phyloP scores from a whole-genome alignment of 2,797 vertebrate species.

The Phataginus tetradactyla region DNA sequence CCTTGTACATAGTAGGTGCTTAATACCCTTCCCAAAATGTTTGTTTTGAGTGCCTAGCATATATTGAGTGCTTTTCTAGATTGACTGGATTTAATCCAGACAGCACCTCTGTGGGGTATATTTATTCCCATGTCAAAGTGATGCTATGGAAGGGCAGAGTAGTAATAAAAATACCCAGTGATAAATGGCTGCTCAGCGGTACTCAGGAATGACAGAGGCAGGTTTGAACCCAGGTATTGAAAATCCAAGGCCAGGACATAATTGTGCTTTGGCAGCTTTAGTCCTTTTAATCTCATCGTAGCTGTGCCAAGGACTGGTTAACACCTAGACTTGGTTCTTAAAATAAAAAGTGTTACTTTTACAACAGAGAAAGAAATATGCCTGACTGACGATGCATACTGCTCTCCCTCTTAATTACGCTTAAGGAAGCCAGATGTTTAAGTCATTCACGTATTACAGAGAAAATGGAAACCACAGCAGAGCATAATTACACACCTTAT shows the following conservation, averaged over 20 bases:
- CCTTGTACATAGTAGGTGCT: not conserved
- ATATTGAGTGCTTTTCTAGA: not conserved
- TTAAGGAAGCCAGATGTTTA: slow-evolving; percentile 12
- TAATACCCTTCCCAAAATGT: not conserved
- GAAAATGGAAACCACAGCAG: slow-evolving; percentile 19
- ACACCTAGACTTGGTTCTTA: not conserved
- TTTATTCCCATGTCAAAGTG: not conserved
- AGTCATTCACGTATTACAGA: not conserved
- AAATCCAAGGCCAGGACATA: not conserved
- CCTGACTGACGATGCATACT: not conserved
- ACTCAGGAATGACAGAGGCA: not conserved
- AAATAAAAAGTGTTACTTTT: not conserved
- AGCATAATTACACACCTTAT: not conserved
- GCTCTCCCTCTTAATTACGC: not conserved
- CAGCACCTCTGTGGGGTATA: not conserved
- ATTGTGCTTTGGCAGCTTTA: not conserved
- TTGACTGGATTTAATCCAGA: not conserved
- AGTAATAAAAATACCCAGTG: not conserved
- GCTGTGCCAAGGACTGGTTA: not conserved
- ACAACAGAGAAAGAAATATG: not conserved
- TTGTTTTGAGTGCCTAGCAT: not conserved
- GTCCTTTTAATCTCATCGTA: not conserved
- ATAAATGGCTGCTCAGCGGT: not conserved
- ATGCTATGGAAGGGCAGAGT: not conserved
- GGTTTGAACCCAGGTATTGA: not conserved